Conservation (phyloP, 2,113 vertebrate species). For the Raja brachyura region DNA sequence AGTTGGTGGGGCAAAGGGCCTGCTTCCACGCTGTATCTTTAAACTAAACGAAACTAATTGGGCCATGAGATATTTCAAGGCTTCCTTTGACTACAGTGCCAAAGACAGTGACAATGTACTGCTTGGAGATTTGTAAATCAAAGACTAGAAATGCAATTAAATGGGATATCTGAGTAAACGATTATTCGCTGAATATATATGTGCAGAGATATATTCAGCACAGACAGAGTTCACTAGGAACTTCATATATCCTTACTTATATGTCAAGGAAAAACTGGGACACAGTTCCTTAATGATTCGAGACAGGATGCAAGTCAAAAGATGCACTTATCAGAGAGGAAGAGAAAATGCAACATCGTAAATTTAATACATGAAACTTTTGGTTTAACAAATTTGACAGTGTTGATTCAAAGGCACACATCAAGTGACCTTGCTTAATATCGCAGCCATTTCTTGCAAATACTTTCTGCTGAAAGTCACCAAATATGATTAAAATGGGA, state of each 20-base stretch:
- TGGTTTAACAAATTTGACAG: neutral
- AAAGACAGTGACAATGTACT: neutral
- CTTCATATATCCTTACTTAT: neutral
- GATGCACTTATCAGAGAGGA: neutral
- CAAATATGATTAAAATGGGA: neutral
- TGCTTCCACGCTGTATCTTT: too few relatives aligned
- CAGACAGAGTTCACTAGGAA: neutral
- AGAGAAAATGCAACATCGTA: neutral
- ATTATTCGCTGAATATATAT: neutral
- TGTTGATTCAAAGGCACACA: neutral
- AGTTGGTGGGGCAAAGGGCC: too few relatives aligned
- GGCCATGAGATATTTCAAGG: neutral
- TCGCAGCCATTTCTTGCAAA: neutral
- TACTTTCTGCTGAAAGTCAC: neutral
- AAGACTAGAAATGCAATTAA: neutral
- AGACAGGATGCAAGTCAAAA: too few relatives aligned
- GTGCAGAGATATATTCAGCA: too few relatives aligned
- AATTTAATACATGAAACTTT: neutral
- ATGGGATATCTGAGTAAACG: neutral
- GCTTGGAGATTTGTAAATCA: neutral
- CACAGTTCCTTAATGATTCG: slow-evolving; percentile 11
- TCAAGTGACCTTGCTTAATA: neutral
- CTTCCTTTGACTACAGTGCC: neutral
- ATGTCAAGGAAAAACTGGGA: neutral
- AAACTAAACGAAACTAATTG: neutral